phyloP scores from a whole-genome alignment of 2,113 vertebrate species.

The Colinus virginianus region DNA sequence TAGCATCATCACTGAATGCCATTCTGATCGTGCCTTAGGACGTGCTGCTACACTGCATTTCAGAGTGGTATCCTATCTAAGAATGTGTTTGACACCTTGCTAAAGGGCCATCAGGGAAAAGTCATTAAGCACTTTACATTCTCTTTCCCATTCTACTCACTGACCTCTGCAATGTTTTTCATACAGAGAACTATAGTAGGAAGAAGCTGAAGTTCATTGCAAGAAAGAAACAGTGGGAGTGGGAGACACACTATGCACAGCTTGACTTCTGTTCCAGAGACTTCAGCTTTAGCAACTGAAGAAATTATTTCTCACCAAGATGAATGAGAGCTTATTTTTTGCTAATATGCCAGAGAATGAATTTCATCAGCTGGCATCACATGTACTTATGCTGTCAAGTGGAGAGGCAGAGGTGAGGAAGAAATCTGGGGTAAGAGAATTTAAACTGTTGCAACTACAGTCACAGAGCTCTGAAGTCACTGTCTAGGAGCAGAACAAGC shows the following conservation, averaged over 20 bases:
- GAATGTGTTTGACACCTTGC: background rate
- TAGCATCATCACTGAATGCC: background rate
- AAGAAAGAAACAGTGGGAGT: background rate
- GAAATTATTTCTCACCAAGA: background rate
- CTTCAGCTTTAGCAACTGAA: background rate
- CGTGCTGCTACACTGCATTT: background rate
- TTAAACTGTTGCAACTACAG: background rate
- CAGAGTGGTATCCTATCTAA: background rate
- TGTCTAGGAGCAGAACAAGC: constrained; percentile 10
- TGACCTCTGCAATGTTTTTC: background rate
- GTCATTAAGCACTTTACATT: background rate
- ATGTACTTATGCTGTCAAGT: background rate
- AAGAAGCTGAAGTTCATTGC: background rate
- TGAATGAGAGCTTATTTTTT: background rate
- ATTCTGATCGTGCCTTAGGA: background rate
- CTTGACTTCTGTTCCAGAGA: constrained; percentile 13
- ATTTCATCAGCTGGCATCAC: background rate
- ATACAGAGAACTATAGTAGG: background rate
- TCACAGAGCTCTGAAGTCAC: constrained; percentile 1
- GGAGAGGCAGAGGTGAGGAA: background rate
- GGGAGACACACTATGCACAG: background rate
- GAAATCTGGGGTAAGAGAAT: background rate
- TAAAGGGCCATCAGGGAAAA: background rate
- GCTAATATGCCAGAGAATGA: background rate
- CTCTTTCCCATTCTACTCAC: background rate